Percentiles rank a stretch among this genome's conserved stretches.
Evolutionary conservation across 1,140 invertebrate species (phyloP).

Genomic region (Bradynema listronoti): DNA sequence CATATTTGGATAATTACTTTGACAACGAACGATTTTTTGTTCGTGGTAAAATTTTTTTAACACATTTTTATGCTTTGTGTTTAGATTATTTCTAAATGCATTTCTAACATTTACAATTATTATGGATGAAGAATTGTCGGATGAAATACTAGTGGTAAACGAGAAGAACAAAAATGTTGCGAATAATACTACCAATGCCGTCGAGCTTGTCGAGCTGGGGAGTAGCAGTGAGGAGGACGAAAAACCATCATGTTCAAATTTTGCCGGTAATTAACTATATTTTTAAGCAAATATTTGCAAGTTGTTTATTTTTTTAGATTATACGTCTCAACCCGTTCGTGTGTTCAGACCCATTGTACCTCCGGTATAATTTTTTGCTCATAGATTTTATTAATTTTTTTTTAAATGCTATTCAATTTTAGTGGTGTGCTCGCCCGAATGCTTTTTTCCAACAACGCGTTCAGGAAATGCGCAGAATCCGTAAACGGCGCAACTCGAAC

Average conservation of each 20-base stretch:
- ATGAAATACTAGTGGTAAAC: conserved; percentile 19
- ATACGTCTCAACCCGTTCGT: not conserved
- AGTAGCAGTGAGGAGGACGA: conserved; percentile 30
- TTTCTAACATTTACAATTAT: conserved; percentile 1
- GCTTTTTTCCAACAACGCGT: not conserved
- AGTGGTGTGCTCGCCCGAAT: not conserved
- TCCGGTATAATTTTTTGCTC: no score
- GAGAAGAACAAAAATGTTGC: no score
- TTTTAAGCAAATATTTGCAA: not conserved
- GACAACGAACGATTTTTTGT: no score
- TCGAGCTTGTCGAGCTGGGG: conserved; percentile 34
- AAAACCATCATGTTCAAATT: conserved; percentile 3
- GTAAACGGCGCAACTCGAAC: conserved; percentile 3
- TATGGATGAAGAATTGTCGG: conserved; percentile 23
- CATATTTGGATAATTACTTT: no score
- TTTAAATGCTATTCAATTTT: no score
- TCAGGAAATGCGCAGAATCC: conserved; percentile 1
- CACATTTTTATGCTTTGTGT: no score
- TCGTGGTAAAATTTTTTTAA: no score
- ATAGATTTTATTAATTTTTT: no score
- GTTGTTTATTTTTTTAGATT: no score
- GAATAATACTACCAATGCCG: no score
- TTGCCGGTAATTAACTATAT: not conserved
- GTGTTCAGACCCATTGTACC: no score
- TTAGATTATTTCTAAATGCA: conserved; percentile 5